phyloP scores from a whole-genome alignment of 92 coral and sea anemone genomes.

The Porites lobata region DNA sequence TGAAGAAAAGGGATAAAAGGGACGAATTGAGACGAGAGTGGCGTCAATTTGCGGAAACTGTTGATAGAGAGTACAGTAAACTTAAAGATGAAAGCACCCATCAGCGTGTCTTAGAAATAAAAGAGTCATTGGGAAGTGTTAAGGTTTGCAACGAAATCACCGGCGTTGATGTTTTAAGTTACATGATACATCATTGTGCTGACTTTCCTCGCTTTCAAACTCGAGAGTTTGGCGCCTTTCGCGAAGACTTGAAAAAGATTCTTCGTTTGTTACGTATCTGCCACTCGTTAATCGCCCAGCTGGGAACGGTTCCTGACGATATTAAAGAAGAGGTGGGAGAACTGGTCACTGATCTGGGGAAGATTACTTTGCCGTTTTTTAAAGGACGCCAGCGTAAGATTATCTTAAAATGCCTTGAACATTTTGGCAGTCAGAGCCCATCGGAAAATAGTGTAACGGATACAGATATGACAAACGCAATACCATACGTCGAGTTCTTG shows the following conservation, averaged over 20 bases:
- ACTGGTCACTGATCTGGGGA: background rate
- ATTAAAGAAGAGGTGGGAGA: slow-evolving; percentile 1
- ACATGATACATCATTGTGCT: background rate
- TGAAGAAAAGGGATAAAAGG: background rate
- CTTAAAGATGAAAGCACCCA: slow-evolving; percentile 13
- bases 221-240: background rate
- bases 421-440: background rate
- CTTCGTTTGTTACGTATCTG: background rate
- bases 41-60: slow-evolving; percentile 37
- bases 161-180: slow-evolving; percentile 31
- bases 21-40: slow-evolving; percentile 22
- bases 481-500: too few species aligned
- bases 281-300: background rate
- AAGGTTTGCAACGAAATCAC: background rate
- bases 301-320: slow-evolving; percentile 2
- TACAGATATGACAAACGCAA: too few species aligned
- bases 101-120: background rate
- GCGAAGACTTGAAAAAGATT: slow-evolving; percentile 15
- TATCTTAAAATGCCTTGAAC: slow-evolving; percentile 5
- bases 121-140: background rate
- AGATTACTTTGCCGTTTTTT: background rate
- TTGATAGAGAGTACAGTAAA: slow-evolving; percentile 16
- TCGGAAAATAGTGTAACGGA: too few species aligned
- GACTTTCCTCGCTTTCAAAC: background rate
- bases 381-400: background rate